Base-by-base conservation (phyloP, 2,888 invertebrate species). In the Apomyelois bistriatella region DNA sequence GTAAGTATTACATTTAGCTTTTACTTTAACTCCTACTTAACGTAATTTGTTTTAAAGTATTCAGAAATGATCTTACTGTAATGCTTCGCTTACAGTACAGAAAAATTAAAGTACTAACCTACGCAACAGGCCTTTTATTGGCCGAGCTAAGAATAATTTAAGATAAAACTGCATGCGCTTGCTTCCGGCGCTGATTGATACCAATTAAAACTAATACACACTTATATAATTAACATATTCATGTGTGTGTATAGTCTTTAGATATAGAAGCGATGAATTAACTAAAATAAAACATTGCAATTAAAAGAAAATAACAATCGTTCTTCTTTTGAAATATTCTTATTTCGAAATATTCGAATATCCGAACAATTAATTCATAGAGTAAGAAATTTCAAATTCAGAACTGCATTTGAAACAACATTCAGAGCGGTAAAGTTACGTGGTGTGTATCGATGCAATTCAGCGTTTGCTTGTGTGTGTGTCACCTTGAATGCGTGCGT, bases 181-280 rank as follows among this genome's bases (percentile, higher is more conserved):
- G 82, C 84, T 87, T 88, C 86, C 86, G 82, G 84, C 83, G 87
- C 83, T 88, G 87, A 88, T 88, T 85, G 87, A 79, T 79, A 81
- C 78, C 85, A 86, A 85, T 86, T 85, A 85, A 81, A 72, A 62
- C 66, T 73, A 72, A 59, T 61, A 66, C 58, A 38, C 38, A 13
- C 38, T 13, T 8, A 58, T 60, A 58, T 38, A 54, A 53, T 49
- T 57, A 57, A 59, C 54, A 57, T 41, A 64, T 59, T 22, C 2
- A 58, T 58, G 59, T 52, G 61, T 48, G 62, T 54, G 62, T 55
- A 66, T 52, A 75, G 76, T 36, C 13, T 8, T 4, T 9, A 22
- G 2, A 22, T 22, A 22, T 5, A 22, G 22, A 22, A 35, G 22
- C 10, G 9, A 30, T 43, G 28, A 30, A 43, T 12, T 30, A 30